These are phyloP conservation scores for Scaeva pyrastri DNA, from an alignment of 2,888 invertebrate species.

Conservation along the genomic window DNA sequence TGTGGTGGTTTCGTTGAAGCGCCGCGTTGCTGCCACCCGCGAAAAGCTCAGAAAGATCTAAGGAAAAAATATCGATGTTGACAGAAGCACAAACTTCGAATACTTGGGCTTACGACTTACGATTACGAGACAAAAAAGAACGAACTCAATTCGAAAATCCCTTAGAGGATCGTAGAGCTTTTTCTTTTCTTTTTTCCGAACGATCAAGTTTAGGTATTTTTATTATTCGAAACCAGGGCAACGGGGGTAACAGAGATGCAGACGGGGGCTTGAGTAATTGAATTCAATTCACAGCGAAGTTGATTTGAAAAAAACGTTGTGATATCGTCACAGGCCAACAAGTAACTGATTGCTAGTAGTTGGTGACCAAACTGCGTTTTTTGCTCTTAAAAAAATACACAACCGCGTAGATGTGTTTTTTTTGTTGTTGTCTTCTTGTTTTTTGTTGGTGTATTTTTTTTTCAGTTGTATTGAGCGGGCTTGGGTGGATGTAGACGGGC, in stretches of 20 bases:
- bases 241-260: not conserved
- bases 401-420: constrained; percentile 30
- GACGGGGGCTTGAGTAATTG: constrained; percentile 16
- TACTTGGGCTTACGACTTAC: constrained; percentile 32
- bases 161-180: constrained; percentile 58
- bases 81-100: constrained; percentile 46
- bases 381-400: constrained; percentile 39
- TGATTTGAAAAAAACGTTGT: constrained; percentile 58
- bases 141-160: constrained; percentile 24
- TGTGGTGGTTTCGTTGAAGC: constrained; percentile 33
- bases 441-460: constrained; percentile 42
- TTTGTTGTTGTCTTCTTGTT: constrained; percentile 19
- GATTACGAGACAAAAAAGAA: not conserved
- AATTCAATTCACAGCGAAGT: constrained; percentile 39
- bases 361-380: constrained; percentile 59
- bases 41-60: constrained; percentile 67
- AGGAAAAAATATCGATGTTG: constrained; percentile 12
- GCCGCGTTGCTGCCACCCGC: constrained; percentile 57
- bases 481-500: constrained; percentile 14
- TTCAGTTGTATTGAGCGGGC: constrained; percentile 22
- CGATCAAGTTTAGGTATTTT: constrained; percentile 34
- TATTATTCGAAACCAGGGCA: not conserved
- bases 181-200: constrained; percentile 44
- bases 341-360: constrained; percentile 69
- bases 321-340: constrained; percentile 69